A percentile compares a stretch with the other conserved stretches of the same genome.
Evolutionary conservation across 2,113 vertebrate species (phyloP).

Genomic region (Aleadryas rufinucha): DNA sequence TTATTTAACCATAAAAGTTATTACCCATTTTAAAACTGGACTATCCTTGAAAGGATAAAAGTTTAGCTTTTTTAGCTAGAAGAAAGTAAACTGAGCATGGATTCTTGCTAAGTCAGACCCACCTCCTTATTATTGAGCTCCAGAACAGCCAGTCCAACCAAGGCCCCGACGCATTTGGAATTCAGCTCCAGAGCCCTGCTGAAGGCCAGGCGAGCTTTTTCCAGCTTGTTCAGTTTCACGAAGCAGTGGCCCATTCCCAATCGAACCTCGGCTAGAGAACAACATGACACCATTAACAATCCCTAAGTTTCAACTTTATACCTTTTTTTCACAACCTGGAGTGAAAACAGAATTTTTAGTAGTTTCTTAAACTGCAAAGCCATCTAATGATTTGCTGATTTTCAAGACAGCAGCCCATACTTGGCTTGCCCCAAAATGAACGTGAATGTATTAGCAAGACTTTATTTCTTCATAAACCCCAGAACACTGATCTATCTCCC

Average conservation of each 20-base stretch:
- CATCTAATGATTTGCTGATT: neutral
- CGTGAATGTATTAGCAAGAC: neutral
- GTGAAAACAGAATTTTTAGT: neutral
- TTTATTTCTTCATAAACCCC: neutral
- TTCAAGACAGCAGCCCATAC: neutral
- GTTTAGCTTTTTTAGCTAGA: neutral
- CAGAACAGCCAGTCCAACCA: slow-evolving; percentile 94
- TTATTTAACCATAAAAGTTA: neutral
- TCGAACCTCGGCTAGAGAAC: slow-evolving; percentile 87
- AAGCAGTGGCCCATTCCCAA: slow-evolving; percentile 99
- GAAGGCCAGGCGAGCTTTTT: slow-evolving; percentile 95
- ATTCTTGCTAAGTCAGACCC: neutral
- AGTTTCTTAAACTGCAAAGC: neutral
- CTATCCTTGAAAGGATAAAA: neutral
- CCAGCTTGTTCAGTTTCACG: slow-evolving; percentile 95
- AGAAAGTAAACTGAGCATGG: neutral
- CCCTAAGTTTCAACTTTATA: neutral
- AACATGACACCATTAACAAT: slow-evolving; percentile 7
- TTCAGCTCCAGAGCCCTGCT: slow-evolving; percentile 94
- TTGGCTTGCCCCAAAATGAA: neutral
- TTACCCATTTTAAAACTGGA: neutral
- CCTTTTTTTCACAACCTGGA: neutral
- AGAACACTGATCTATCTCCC: neutral
- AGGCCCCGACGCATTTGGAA: slow-evolving; percentile 94
- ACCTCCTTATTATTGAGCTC: slow-evolving; percentile 98